Base-by-base conservation (phyloP, 2,113 vertebrate species). In the Urocynchramus pylzowi region DNA sequence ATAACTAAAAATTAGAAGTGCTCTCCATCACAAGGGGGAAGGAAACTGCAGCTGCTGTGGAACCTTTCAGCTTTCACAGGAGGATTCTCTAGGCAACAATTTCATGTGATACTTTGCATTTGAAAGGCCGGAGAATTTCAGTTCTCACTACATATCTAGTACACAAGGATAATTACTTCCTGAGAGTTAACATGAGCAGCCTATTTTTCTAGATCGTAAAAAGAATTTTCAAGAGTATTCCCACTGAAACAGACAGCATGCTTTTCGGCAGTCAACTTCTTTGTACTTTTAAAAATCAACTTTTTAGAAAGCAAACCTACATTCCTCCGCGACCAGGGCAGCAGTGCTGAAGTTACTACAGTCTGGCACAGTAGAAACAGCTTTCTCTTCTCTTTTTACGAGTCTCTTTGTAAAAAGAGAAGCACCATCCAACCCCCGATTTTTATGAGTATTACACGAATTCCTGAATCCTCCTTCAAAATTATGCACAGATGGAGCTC, bases 161-260 rank as follows among this genome's bases (percentile, higher is more conserved):
- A 16, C 30, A 39, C 8, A 16, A 30, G 16, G 5, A 22, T 12
- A 88, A 61, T 3, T 6, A 13, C 8, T 69, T 56, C 37, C 49
- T 59, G 1, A 35, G 14, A 33, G 4, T 7, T 67, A 21, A 45
- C 0, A 6, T 0, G 2, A 87, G 2, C 52, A 18, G 2, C 4
- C 0, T 23, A 13, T 10, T 78, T 41, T 53, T 31, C 4, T 5
- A 27, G 35, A 17, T 0, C 69, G 4, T 14, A 52, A 30, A 15
- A 74, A 33, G 2, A 26, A 19, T 4, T 45, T 49, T 28, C 4
- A 42, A 45, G 16, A 28, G 2, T 6, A 24, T 18, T 21, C 3
- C 42, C 26, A 24, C 24, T 41, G 23, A 84, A 31, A n/a, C 4
- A 60, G 6, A 18, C 3, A 23, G 2, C 1, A 18, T 1, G 2